phyloP scores from a whole-genome alignment of 2,797 vertebrate species.

The Neomorphus geoffroyi region DNA sequence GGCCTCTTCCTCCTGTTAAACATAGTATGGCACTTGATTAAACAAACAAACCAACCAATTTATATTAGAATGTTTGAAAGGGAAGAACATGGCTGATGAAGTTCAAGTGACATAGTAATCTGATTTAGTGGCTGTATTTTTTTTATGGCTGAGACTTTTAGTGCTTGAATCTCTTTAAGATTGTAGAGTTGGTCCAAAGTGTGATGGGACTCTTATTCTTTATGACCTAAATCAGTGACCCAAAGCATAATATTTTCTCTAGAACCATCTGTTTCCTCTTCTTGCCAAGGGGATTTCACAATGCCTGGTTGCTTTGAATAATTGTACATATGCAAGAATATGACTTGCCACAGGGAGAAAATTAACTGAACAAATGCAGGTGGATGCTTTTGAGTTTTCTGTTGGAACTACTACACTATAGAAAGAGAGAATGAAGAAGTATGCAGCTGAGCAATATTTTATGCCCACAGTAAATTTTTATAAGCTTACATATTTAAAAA shows the following conservation, averaged over 20 bases:
- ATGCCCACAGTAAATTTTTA: neutral
- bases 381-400: constrained; percentile 18
- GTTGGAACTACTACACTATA: neutral
- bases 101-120: neutral
- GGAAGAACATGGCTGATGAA: neutral
- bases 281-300: constrained; percentile 69
- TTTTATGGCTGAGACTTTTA: neutral
- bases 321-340: constrained; percentile 35
- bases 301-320: constrained; percentile 56
- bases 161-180: neutral
- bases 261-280: constrained; percentile 62
- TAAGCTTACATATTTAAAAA: neutral
- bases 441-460: neutral
- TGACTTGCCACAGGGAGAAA: constrained; percentile 43
- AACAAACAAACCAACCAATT: neutral
- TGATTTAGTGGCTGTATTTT: neutral
- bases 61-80: neutral
- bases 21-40: neutral
- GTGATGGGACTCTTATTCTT: constrained; percentile 28
- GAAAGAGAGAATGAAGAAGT: neutral
- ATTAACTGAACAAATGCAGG: constrained; percentile 41
- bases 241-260: constrained; percentile 53
- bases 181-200: constrained; percentile 35
- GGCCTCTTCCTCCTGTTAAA: neutral
- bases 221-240: constrained; percentile 57